Evolutionary conservation across 2,797 vertebrate genomes (phyloP), one percentile per base, ranked within the genome.

Genomic region (Anisognathus igniventris): DNA sequence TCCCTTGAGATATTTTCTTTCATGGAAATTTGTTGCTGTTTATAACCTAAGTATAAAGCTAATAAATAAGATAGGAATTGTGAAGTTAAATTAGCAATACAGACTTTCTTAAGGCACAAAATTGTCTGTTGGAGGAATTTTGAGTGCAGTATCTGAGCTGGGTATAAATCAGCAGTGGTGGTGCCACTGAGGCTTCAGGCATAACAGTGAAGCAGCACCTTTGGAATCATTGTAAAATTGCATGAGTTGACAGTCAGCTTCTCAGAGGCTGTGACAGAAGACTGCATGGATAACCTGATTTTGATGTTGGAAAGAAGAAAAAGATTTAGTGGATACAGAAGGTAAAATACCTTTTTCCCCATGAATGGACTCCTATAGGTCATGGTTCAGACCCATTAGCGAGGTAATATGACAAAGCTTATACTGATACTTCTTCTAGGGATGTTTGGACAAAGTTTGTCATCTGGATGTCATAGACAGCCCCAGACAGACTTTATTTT

Each of bases 381-480:
- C 84, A 94, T 65, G 22, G 91, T 79, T 95, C 86, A 93, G 79
- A 86, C 39, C 78, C 39, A 60, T 94, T 83, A 94, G 56, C 37
- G 33, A 71, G 22, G 14, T 62, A 76, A 78, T 50, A 53, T 48
- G 80, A 51, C 65, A 68, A 84, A 90, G 5, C 8, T 58, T 82
- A 39, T 23, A 20, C 14, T 44, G 40, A 42, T 67, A 80, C 8
- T 23, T 4, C 33, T 88, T 86, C 58, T 71, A 70, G 71, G 35
- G 27, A 28, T 54, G 24, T 30, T 86, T 72, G 39, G 45, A 90
- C 1, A 6, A 58, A 83, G 30, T 71, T 83, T 92, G 88, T 67
- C 62, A 67, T 61, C 48, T 75, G 66, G 25, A 20, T 88, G 53
- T 76, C 67, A 88, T 24, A 54, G 54, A 42, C 25, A 47, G 56